These are phyloP conservation scores for Akabosia matsudoensis DNA, from an alignment of 1,140 invertebrate genomes.

Conservation along the genomic window DNA sequence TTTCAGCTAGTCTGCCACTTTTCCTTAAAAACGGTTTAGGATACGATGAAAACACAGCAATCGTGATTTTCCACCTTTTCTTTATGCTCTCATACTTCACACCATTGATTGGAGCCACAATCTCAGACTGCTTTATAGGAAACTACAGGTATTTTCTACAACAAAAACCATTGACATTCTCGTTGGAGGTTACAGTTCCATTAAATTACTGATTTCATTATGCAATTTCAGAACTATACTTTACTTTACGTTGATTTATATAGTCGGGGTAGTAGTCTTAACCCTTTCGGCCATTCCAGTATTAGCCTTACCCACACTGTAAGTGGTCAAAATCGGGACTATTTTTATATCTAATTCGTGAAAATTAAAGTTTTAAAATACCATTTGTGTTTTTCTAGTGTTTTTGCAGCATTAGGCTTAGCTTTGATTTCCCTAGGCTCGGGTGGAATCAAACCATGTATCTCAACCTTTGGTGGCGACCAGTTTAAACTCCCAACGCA, in stretches of 20 bases:
- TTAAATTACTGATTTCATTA: conserved; percentile 71
- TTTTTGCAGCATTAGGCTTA: conserved; percentile 72
- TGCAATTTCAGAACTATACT: neutral
- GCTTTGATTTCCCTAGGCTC: conserved; percentile 82
- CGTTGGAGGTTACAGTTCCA: neutral
- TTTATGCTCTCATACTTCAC: conserved; percentile 79
- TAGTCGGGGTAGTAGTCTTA: neutral
- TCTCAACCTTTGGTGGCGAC: conserved; percentile 94
- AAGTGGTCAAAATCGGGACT: neutral
- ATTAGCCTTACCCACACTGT: neutral
- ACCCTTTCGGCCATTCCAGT: neutral
- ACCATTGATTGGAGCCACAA: conserved; percentile 76
- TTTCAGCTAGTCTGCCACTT: neutral
- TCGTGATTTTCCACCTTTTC: conserved; percentile 62
- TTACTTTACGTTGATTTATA: neutral
- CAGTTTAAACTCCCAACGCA: conserved; percentile 78
- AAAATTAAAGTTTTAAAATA: neutral
- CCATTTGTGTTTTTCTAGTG: conserved; percentile 55
- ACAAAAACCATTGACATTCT: too few species aligned
- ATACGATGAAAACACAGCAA: neutral
- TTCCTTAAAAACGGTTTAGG: conserved; percentile 47
- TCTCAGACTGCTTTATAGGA: conserved; percentile 80
- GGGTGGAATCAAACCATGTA: conserved; percentile 96
- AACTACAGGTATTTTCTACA: conserved; percentile 68
- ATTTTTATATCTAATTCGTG: too few species aligned